These are phyloP conservation scores for Rhinichthys osculus DNA, from an alignment of 2,797 vertebrate genomes.

Conservation along the genomic window DNA sequence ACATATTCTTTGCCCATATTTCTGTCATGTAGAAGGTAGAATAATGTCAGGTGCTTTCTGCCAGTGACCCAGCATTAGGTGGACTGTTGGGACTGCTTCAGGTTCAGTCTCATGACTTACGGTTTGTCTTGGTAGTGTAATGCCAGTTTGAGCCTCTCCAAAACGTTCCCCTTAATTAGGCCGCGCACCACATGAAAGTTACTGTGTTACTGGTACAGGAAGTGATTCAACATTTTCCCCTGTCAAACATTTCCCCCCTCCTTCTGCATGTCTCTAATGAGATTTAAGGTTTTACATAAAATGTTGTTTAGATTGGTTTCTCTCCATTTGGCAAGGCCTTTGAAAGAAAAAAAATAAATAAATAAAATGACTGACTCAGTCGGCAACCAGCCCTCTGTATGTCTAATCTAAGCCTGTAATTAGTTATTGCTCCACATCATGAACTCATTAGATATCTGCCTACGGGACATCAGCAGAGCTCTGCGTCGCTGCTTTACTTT, in stretches of 20 bases:
- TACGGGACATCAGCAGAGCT: slow-evolving; percentile 58
- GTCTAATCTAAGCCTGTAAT: slow-evolving; percentile 70
- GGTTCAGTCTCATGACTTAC: slow-evolving; percentile 62
- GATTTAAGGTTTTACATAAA: slow-evolving; percentile 75
- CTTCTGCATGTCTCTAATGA: slow-evolving; percentile 70
- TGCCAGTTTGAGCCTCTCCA: slow-evolving; percentile 60
- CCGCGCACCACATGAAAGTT: slow-evolving; percentile 71
- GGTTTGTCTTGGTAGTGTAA: slow-evolving; percentile 59
- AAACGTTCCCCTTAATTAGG: slow-evolving; percentile 71
- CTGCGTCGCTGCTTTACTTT: slow-evolving; percentile 31
- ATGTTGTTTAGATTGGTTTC: slow-evolving; percentile 72
- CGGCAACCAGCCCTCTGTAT: slow-evolving; percentile 61
- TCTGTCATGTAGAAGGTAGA: slow-evolving; percentile 64
- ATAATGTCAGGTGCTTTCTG: slow-evolving; percentile 60
- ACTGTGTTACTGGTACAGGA: slow-evolving; percentile 69
- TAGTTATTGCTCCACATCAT: slow-evolving; percentile 71
- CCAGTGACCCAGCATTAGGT: slow-evolving; percentile 61
- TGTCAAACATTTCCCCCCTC: slow-evolving; percentile 69
- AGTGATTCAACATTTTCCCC: slow-evolving; percentile 72
- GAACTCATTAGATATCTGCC: slow-evolving; percentile 70
- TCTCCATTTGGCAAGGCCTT: slow-evolving; percentile 70
- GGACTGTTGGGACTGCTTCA: slow-evolving; percentile 56
- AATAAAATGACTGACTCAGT: slow-evolving; percentile 61
- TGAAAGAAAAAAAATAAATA: slow-evolving; percentile 47
- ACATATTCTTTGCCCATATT: slow-evolving; percentile 62